Evolutionary conservation across 2,888 invertebrate genomes (phyloP).

Genomic region (Timandra comae): DNA sequence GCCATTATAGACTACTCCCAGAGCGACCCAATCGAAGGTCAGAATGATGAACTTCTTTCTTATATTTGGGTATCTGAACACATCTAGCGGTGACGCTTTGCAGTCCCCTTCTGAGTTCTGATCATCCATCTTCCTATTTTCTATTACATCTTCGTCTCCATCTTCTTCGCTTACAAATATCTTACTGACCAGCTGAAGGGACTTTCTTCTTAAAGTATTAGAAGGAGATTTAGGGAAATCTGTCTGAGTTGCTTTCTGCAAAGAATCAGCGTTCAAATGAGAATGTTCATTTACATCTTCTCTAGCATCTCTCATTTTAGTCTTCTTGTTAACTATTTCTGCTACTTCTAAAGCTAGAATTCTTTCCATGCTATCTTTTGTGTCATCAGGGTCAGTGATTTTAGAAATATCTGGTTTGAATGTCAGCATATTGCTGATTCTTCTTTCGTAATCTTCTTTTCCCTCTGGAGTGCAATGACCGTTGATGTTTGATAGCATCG

Average conservation of each 20-base stretch:
- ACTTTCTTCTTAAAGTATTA: slow-evolving; percentile 52
- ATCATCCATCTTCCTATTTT: slow-evolving; percentile 60
- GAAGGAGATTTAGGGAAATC: slow-evolving; percentile 42
- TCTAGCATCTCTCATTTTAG: slow-evolving; percentile 30
- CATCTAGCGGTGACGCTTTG: slow-evolving; percentile 78
- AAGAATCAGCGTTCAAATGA: slow-evolving; percentile 30
- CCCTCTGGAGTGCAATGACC: slow-evolving; percentile 36
- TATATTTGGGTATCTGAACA: slow-evolving; percentile 80
- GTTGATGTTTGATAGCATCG: slow-evolving; percentile 41
- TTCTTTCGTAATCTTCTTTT: slow-evolving; percentile 42
- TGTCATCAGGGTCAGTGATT: slow-evolving; percentile 37
- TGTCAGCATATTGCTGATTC: slow-evolving; percentile 58
- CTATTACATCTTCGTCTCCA: slow-evolving; percentile 39
- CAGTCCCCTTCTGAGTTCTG: slow-evolving; percentile 65
- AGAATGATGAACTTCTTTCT: slow-evolving; percentile 80
- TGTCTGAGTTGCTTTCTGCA: slow-evolving; percentile 48
- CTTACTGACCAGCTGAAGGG: slow-evolving; percentile 49
- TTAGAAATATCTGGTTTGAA: slow-evolving; percentile 50
- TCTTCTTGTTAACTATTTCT: slow-evolving; percentile 48
- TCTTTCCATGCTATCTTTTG: slow-evolving; percentile 43
- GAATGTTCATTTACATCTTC: slow-evolving; percentile 34
- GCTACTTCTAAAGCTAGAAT: slow-evolving; percentile 50
- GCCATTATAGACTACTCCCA: slow-evolving; percentile 82
- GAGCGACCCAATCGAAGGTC: slow-evolving; percentile 80
- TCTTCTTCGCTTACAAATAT: slow-evolving; percentile 47